Evolutionary conservation across 2,797 vertebrate genomes (phyloP), one percentile per base, ranked within the genome.

Genomic region (Acanthiza pusilla): DNA sequence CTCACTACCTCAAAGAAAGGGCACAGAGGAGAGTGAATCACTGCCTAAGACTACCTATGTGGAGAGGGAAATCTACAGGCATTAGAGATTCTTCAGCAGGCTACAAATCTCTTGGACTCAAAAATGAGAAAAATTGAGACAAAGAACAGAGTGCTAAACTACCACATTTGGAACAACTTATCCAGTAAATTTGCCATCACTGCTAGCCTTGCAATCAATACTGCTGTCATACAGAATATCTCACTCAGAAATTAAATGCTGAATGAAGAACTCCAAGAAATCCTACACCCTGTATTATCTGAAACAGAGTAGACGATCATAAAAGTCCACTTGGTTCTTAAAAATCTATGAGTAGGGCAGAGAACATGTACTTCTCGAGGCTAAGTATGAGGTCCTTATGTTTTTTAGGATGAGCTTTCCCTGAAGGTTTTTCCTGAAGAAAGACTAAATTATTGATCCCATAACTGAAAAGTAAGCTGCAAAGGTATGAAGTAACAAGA

Each of bases 161-260:
- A 51, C 51, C 53, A 53, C 48, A 45, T 71, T 88, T 68, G n/a
- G 27, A 95, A 88, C 15, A 70, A 84, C 54, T 55, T 94, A 21
- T 23, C 50, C 71, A 76, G 73, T 48, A 86, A 86, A 85, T 94
- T 61, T 79, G 42, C 83, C 60, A 55, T 71, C 82, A 34, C 57
- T 93, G 34, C 38, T 76, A 84, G 60, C 67, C 54, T 88, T 70
- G 30, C 47, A 89, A 92, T 91, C 94, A 79, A 91, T 93, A 94
- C 34, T 85, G 42, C 74, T 94, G 57, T 79, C 88, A 88, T 88
- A 90, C 27, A 81, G 73, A 92, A 90, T 13, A 90, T 34, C 45
- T 94, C 55, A 8, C 51, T 94, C 71, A 77, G 67, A 95, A 95
- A 90, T 65, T 9, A 91, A 91, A 88, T 54, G 53, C 60, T 74